Evolutionary conservation across 37 sponge, comb jelly and placozoan species (phyloP), one percentile per base, ranked within the genome.

Genomic region (Agelas oroides): DNA sequence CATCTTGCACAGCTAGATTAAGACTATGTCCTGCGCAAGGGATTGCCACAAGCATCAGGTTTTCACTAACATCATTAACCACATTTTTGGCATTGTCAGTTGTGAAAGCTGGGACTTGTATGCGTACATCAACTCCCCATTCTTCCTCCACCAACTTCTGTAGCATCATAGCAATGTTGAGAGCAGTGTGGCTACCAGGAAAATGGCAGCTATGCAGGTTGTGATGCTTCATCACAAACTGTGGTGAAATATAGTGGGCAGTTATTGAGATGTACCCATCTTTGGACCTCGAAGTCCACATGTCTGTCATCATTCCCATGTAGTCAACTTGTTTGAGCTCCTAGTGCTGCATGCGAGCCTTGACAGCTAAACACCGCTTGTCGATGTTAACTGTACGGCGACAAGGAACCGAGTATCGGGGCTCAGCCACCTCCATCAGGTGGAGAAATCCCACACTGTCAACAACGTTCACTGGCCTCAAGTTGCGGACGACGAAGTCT

Each of bases 231-330:
- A 67, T 61, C 25, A 30, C 81, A 68, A 80, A 67, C 65, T 65
- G 65, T 62, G 65, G 66, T 24, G 79, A 40, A 65, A 78, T 63
- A 41, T 61, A 62, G 38, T 75, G 76, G 53, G 59, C 57, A 58
- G 76, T 75, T 46, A 57, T n/a, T 11, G 79, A 65, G 52, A 78
- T 61, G 38, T 78, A 78, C 11, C 79, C 79, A 78, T 78, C 79
- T 12, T 78, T 78, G 65, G 79, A 64, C 39, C 79, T 78, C 15
- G 79, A 78, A 34, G 79, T 65, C 79, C 79, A 61, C 78, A 75
- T 75, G 52, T 78, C 52, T 35, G 79, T 78, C 15, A 65, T 78
- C 52, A 64, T 27, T 65, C 79, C 65, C 65, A 78, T 62, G 66
- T 35, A 78, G 11, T 78, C 79, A 65, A 35, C 37, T 39, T 78